Conservation (phyloP, 2,113 vertebrate genomes). For the Canis aureus region DNA sequence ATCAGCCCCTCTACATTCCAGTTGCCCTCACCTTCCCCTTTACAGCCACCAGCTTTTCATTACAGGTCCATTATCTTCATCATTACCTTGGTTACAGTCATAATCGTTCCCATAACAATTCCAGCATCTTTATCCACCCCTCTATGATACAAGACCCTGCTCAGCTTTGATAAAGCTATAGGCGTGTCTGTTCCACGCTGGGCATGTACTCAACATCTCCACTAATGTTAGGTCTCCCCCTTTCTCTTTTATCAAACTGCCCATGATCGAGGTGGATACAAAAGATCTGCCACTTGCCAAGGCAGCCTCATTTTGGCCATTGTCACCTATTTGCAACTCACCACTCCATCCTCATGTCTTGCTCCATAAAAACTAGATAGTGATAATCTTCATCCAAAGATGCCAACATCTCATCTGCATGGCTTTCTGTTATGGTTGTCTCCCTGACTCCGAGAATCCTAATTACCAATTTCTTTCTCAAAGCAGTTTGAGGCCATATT, state of each 20-base stretch:
- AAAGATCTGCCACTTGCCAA: neutral
- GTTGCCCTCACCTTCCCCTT: constrained; percentile 86
- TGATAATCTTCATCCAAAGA: neutral
- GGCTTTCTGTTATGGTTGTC: neutral
- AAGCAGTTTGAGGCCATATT: neutral
- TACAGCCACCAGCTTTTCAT: constrained; percentile 86
- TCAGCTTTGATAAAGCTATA: constrained; percentile 53
- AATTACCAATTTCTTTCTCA: neutral
- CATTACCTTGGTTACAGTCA: constrained; percentile 83
- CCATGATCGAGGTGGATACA: neutral
- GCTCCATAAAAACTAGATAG: neutral
- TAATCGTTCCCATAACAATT: constrained; percentile 87
- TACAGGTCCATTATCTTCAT: constrained; percentile 88
- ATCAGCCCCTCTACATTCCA: constrained; percentile 81
- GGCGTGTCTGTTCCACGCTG: constrained; percentile 9
- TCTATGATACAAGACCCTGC: constrained; percentile 63
- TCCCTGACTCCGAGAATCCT: neutral
- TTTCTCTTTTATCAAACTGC: constrained; percentile 5
- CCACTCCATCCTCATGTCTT: neutral
- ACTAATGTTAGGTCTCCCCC: neutral
- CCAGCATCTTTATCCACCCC: constrained; percentile 77
- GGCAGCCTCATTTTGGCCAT: neutral
- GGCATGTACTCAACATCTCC: neutral
- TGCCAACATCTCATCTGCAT: neutral
- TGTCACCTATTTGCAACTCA: neutral